Evolutionary conservation across 2,888 invertebrate genomes (phyloP).

Genomic region (Nezara viridula): DNA sequence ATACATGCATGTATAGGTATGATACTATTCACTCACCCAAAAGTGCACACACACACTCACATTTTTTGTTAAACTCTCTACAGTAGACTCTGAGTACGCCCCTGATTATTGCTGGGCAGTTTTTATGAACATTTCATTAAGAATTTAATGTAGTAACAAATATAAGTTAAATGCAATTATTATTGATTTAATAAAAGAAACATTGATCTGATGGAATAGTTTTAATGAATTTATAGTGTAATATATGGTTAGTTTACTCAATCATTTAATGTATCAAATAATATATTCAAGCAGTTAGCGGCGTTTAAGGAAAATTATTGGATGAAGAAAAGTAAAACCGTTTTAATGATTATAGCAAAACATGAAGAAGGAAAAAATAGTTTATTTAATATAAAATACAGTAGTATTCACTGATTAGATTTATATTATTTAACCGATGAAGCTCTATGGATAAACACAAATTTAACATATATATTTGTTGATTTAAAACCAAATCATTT

Average conservation of each 20-base stretch:
- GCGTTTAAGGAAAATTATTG: neutral
- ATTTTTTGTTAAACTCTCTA: neutral
- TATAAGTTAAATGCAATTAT: neutral
- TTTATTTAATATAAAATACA: neutral
- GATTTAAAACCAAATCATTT: neutral
- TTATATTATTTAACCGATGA: neutral
- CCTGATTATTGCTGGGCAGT: neutral
- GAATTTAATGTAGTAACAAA: neutral
- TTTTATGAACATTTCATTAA: neutral
- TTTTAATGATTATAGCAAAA: neutral
- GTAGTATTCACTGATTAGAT: neutral
- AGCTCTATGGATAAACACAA: neutral
- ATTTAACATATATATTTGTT: neutral
- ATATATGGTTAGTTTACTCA: neutral
- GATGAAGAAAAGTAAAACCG: neutral
- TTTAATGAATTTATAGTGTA: neutral
- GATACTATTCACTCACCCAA: neutral
- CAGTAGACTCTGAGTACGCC: neutral
- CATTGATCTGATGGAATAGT: neutral
- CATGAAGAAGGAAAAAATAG: neutral
- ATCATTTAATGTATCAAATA: neutral
- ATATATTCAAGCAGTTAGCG: neutral
- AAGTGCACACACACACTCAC: neutral
- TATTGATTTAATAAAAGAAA: neutral
- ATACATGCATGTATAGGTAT: neutral